Evolutionary conservation across 2,113 vertebrate species (phyloP), one percentile per base, ranked within the genome.

Genomic region (Anarhynchus alexandrinus): DNA sequence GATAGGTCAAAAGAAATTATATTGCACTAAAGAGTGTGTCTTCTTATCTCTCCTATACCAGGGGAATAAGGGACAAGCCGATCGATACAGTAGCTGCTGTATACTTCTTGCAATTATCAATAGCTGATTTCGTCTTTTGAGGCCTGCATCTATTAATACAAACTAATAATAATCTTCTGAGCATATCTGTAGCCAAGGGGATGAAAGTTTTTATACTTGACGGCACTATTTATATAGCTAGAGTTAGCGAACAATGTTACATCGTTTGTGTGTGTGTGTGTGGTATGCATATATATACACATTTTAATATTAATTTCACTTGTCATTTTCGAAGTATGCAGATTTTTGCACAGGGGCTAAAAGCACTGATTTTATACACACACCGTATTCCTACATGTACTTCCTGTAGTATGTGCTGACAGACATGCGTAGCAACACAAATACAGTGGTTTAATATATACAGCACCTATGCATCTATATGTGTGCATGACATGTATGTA

Each of bases 1-100:
- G 99, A 99, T 99, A 99, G 99, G 99, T 99, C 99, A 99, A 99
- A 99, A 99, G 99, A 99, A 99, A 99, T 99, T 99, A 99, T 99
- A 99, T 99, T 99, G 99, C 99, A 99, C 99, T 99, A 99, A 99
- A 99, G 99, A 99, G 98, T 99, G 99, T 99, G 99, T 99, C 99
- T 99, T 98, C 99, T 99, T 99, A 99, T 99, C 99, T 99, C 99
- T 98, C 98, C 97, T 95, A 98, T 98, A 98, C 98, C 99, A 99
- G 99, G 99, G 99, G 99, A 99, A 99, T 99, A 98, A 98, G 99
- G 99, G 99, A 99, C 99, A 99, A 98, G 99, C 98, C 98, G 98
- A 99, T 99, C 99, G 99, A 99, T 99, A 99, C 98, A 98, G 98
- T 98, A 98, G 99, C 99, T 98, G 99, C 98, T 98, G 98, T 99